A percentile compares a stretch with the other conserved stretches of the same genome.
These are phyloP conservation scores for Drosophila gaucha DNA, from an alignment of 2,888 invertebrate genomes.

Conservation along the genomic window DNA sequence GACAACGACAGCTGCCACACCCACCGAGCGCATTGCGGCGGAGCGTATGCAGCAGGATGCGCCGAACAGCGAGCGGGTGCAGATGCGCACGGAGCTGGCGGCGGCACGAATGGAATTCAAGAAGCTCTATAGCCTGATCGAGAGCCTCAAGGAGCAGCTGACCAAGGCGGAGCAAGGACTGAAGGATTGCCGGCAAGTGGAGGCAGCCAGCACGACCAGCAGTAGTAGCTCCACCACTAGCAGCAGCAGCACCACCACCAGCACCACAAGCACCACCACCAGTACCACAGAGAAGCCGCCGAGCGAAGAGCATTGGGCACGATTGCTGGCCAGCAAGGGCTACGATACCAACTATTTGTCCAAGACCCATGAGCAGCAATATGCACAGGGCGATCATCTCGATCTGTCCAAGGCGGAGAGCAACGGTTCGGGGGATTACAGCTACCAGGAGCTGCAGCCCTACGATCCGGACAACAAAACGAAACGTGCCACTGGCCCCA, in stretches of 20 bases:
- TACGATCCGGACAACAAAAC: slow-evolving; percentile 48
- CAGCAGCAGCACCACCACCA: slow-evolving; percentile 4
- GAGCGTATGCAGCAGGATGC: slow-evolving; percentile 11
- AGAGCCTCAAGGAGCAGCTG: slow-evolving; percentile 37
- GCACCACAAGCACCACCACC: slow-evolving; percentile 4
- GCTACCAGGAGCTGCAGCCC: slow-evolving; percentile 49
- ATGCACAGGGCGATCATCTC: slow-evolving; percentile 46
- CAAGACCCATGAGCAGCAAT: slow-evolving; percentile 59
- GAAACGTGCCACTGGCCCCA: slow-evolving; percentile 42
- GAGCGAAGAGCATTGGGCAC: slow-evolving; percentile 53
- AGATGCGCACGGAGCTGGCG: slow-evolving; percentile 18
- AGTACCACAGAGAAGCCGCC: slow-evolving; percentile 11
- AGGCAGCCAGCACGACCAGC: not conserved
- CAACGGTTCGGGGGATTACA: slow-evolving; percentile 33
- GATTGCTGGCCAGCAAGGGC: slow-evolving; percentile 67
- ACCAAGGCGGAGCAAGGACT: slow-evolving; percentile 31
- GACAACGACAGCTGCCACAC: not conserved
- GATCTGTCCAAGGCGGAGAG: slow-evolving; percentile 35
- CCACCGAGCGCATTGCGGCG: not conserved
- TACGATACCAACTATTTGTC: slow-evolving; percentile 68
- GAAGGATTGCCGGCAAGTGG: slow-evolving; percentile 11
- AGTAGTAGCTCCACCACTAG: slow-evolving; percentile 5
- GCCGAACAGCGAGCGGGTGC: not conserved
- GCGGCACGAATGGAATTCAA: slow-evolving; percentile 35
- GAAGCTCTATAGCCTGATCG: slow-evolving; percentile 38